Conservation (phyloP, 2,797 vertebrate genomes). For the Mus spretus region DNA sequence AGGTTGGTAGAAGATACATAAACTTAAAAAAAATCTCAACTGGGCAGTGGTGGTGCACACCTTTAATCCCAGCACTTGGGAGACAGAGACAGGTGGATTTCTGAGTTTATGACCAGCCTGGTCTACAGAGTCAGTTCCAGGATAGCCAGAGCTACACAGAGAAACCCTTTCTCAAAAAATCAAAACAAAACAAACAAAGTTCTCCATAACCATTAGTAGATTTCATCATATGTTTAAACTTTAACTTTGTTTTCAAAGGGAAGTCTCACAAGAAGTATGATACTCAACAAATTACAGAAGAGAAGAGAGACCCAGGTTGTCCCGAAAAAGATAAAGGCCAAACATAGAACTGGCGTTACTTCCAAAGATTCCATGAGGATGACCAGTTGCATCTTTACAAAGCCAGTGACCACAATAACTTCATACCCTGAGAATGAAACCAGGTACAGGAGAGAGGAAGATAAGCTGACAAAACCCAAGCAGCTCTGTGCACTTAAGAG, state of each 20-base stretch:
- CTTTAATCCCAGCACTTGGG: too few species aligned
- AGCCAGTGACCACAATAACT: background rate
- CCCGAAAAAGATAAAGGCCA: background rate
- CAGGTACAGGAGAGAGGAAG: background rate
- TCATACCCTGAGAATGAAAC: background rate
- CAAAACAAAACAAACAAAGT: background rate
- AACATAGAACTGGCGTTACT: fast-evolving
- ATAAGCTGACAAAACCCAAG: background rate
- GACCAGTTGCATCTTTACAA: background rate
- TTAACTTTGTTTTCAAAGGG: background rate
- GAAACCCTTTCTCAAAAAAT: too few species aligned
- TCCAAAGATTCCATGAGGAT: fast-evolving
- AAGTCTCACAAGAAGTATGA: background rate
- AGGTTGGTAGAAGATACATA: background rate
- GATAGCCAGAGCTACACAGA: too few species aligned
- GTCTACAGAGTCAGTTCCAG: too few species aligned
- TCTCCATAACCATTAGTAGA: background rate
- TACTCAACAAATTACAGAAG: background rate
- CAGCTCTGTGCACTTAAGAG: background rate
- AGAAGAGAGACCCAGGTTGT: fast-evolving
- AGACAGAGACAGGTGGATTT: too few species aligned
- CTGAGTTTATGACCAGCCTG: too few species aligned
- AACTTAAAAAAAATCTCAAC: too few species aligned
- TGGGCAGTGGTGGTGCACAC: too few species aligned
- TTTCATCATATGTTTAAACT: background rate